Evolutionary conservation across 2,113 vertebrate species (phyloP).

Genomic region (Oenanthe melanoleuca): DNA sequence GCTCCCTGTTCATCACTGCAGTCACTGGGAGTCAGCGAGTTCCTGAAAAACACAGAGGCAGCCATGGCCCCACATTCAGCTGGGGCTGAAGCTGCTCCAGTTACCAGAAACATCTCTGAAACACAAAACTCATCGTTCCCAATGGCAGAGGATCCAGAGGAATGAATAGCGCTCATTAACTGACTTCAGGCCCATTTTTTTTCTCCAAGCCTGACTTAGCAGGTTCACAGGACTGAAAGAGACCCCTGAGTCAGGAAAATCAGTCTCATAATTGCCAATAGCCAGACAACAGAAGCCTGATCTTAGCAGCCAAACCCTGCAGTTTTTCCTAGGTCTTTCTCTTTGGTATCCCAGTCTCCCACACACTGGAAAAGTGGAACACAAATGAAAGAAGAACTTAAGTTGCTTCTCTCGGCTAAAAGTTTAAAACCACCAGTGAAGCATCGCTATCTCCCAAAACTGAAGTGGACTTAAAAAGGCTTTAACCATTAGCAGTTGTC

Average conservation of each 20-base stretch:
- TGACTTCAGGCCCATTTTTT: conserved; percentile 35
- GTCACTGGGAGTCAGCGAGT: not conserved
- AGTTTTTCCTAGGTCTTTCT: not conserved
- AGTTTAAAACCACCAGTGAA: not conserved
- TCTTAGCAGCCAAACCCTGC: not conserved
- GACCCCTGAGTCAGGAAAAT: conserved; percentile 63
- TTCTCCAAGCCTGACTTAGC: conserved; percentile 39
- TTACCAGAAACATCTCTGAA: conserved; percentile 45
- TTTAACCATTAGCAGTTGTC: not conserved
- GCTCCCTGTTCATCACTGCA: not conserved
- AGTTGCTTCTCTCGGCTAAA: not conserved
- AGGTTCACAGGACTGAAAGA: conserved; percentile 46
- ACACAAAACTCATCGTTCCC: not conserved
- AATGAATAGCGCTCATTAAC: conserved; percentile 47
- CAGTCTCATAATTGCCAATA: not conserved
- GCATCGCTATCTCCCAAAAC: not conserved
- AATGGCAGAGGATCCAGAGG: conserved; percentile 24
- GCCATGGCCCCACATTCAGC: not conserved
- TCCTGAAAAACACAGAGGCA: not conserved
- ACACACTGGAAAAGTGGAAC: not conserved
- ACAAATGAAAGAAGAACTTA: conserved; percentile 8
- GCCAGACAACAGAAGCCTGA: not conserved
- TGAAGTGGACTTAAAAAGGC: not conserved
- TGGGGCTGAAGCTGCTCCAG: not conserved
- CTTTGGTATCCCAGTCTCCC: not conserved